phyloP scores from a whole-genome alignment of 2,797 vertebrate genomes.

The Cottoperca gobio region DNA sequence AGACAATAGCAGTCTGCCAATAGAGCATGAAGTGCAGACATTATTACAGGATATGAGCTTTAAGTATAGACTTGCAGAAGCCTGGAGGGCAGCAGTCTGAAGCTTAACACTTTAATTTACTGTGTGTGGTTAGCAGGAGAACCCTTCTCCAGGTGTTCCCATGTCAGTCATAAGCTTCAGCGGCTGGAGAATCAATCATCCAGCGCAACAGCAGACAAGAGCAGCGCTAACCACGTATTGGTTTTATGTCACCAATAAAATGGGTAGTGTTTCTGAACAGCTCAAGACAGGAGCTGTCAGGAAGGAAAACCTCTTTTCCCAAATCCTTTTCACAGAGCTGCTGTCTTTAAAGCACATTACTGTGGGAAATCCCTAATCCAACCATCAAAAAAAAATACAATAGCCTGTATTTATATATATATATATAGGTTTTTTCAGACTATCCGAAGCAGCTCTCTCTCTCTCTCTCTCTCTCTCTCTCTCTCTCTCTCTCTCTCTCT shows the following conservation, averaged over 20 bases:
- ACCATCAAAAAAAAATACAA: constrained; percentile 28
- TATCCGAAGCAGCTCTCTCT: constrained; percentile 1
- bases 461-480: too few relatives aligned
- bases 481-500: too few relatives aligned
- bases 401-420: constrained; percentile 7
- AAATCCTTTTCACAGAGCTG: constrained; percentile 80
- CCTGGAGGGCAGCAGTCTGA: constrained; percentile 73
- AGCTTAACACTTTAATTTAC: constrained; percentile 82
- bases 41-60: constrained; percentile 79
- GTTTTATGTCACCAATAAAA: constrained; percentile 83
- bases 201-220: constrained; percentile 71
- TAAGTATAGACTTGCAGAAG: constrained; percentile 77
- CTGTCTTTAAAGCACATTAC: constrained; percentile 58
- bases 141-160: constrained; percentile 84
- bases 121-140: constrained; percentile 81
- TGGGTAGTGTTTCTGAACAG: constrained; percentile 73
- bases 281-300: constrained; percentile 76
- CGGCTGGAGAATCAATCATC: constrained; percentile 82
- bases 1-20: constrained; percentile 71
- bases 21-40: constrained; percentile 68
- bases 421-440: background rate
- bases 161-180: constrained; percentile 80
- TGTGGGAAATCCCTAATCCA: constrained; percentile 57
- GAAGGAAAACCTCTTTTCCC: constrained; percentile 71
- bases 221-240: constrained; percentile 75